Percentiles rank a stretch among this genome's conserved stretches.
phyloP scores from a whole-genome alignment of 2,113 vertebrate genomes.

The Protobothrops mucrosquamatus region DNA sequence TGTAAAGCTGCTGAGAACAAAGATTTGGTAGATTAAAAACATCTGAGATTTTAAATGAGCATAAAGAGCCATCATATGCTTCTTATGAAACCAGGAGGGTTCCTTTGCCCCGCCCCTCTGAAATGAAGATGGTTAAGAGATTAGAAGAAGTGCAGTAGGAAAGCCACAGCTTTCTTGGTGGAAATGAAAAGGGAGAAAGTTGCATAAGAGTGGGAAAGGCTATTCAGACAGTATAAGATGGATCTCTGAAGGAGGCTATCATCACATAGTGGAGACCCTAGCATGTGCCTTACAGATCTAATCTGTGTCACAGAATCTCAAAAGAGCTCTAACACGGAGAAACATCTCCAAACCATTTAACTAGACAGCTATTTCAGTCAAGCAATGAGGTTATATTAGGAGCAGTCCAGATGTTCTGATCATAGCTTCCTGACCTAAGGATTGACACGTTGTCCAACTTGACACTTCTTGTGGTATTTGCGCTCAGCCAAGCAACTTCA shows the following conservation, averaged over 20 bases:
- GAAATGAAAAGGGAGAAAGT: neutral
- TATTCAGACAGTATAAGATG: neutral
- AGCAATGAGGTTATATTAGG: neutral
- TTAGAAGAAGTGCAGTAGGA: neutral
- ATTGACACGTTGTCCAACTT: neutral
- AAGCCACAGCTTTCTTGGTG: neutral
- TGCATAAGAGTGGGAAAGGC: neutral
- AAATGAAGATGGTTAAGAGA: neutral
- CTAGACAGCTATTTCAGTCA: neutral
- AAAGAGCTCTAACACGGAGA: neutral
- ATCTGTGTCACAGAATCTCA: neutral
- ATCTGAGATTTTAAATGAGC: neutral
- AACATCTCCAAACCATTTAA: neutral
- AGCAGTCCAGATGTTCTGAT: neutral
- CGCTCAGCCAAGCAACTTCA: neutral
- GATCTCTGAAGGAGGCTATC: neutral
- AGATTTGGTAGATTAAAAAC: neutral
- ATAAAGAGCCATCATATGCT: neutral
- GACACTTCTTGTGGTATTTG: neutral
- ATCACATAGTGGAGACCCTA: no score
- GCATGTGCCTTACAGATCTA: neutral
- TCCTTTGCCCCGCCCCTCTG: neutral
- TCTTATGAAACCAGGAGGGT: neutral
- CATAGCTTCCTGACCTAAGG: neutral
- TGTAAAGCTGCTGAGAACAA: neutral